These are phyloP conservation scores for Drosophila watanabei DNA, from an alignment of 1,140 invertebrate species.

Conservation along the genomic window DNA sequence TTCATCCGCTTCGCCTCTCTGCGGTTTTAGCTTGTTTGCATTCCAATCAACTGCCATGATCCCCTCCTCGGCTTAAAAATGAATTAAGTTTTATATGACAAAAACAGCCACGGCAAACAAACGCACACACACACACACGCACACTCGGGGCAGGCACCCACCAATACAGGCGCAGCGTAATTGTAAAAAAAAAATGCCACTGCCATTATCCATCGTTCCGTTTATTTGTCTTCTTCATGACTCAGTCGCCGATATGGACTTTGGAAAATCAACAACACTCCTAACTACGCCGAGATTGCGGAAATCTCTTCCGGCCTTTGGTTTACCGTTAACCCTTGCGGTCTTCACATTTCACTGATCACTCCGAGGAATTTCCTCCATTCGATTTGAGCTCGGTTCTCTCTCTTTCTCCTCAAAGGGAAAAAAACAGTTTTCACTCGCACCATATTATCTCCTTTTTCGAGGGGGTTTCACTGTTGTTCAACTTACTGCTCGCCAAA, in stretches of 20 bases:
- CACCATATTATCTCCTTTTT: not conserved
- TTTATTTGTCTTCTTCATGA: constrained; percentile 58
- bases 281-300: constrained; percentile 36
- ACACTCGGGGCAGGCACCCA: constrained; percentile 33
- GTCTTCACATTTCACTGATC: constrained; percentile 51
- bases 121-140: constrained; percentile 40
- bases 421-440: constrained; percentile 8
- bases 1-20: constrained; percentile 19
- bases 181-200: constrained; percentile 73
- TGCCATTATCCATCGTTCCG: constrained; percentile 45
- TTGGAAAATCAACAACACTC: constrained; percentile 35
- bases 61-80: constrained; percentile 71
- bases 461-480: not conserved
- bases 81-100: constrained; percentile 67
- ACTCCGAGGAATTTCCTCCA: constrained; percentile 39
- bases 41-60: constrained; percentile 62
- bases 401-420: not conserved
- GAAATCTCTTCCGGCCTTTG: constrained; percentile 31
- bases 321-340: constrained; percentile 42
- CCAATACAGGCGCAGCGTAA: constrained; percentile 48
- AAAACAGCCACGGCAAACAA: constrained; percentile 65
- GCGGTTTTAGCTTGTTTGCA: constrained; percentile 73
- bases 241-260: constrained; percentile 47
- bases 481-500: constrained; percentile 94
- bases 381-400: constrained; percentile 14